phyloP scores from a whole-genome alignment of 2,797 vertebrate genomes.

The Leucoraja ocellata region DNA sequence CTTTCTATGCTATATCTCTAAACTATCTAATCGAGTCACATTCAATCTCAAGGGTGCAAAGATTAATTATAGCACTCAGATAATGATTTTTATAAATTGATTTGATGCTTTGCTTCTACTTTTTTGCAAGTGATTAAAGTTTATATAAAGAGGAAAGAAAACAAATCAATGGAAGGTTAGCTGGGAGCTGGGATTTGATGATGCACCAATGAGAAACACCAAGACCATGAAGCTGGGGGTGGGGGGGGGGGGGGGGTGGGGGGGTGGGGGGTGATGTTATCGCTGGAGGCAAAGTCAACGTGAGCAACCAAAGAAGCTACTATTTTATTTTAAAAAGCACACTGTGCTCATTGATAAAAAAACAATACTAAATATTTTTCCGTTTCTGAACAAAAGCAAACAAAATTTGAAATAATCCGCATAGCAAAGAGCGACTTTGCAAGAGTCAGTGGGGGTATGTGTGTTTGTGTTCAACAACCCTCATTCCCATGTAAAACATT shows the following conservation, averaged over 20 bases:
- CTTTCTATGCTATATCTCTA: too few species aligned
- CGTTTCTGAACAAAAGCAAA: background rate
- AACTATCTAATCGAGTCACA: background rate
- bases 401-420: background rate
- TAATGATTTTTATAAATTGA: constrained; percentile 36
- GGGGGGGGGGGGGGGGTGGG: too few species aligned
- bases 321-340: background rate
- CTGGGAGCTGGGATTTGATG: background rate
- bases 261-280: background rate
- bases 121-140: constrained; percentile 35
- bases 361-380: background rate
- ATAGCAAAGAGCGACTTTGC: background rate
- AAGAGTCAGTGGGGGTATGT: background rate
- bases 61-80: constrained; percentile 29
- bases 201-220: background rate
- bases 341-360: background rate
- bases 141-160: background rate
- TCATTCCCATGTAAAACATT: constrained; percentile 20
- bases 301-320: background rate
- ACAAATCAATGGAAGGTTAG: constrained; percentile 7
- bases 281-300: background rate
- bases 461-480: background rate
- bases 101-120: constrained; percentile 1
- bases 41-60: constrained; percentile 28
- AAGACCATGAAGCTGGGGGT: background rate